A percentile compares a stretch with the other conserved stretches of the same genome.
These are phyloP conservation scores for Pristionchus arcanus DNA, from an alignment of 2,888 invertebrate species.

Conservation along the genomic window DNA sequence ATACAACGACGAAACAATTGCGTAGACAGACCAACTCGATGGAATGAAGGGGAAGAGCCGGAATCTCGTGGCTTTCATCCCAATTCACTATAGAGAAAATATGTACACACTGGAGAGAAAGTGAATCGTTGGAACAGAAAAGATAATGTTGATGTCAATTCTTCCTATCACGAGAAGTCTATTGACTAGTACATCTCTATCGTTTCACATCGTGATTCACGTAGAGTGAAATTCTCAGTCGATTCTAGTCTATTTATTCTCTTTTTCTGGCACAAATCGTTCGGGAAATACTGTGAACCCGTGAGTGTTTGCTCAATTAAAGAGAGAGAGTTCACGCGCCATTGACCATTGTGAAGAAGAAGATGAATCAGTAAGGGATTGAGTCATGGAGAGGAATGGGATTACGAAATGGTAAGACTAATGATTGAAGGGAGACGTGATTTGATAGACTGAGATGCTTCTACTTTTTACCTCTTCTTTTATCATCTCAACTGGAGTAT, in stretches of 20 bases:
- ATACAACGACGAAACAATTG: neutral
- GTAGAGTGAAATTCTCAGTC: neutral
- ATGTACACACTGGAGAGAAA: slow-evolving; percentile 46
- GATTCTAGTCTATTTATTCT: slow-evolving; percentile 28
- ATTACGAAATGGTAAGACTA: neutral
- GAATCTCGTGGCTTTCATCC: slow-evolving; percentile 38
- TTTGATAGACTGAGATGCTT: slow-evolving; percentile 1
- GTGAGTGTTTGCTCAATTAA: slow-evolving; percentile 22
- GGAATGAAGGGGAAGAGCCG: slow-evolving; percentile 2
- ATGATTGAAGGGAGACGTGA: neutral
- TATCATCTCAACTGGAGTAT: slow-evolving; percentile 1
- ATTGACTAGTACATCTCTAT: neutral
- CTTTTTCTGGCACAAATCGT: slow-evolving; percentile 22
- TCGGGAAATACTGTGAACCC: slow-evolving; percentile 18
- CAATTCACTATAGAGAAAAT: slow-evolving; percentile 13
- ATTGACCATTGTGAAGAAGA: slow-evolving; percentile 20
- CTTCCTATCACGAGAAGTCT: slow-evolving; percentile 3
- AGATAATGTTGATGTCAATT: neutral
- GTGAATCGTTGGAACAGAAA: slow-evolving; percentile 21
- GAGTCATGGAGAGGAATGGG: slow-evolving; percentile 2
- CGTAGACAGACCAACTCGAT: slow-evolving; percentile 15
- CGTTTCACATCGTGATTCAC: neutral
- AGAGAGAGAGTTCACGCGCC: slow-evolving; percentile 25
- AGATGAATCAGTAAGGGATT: slow-evolving; percentile 9
- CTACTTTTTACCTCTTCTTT: neutral